A percentile compares a stretch with the other conserved stretches of the same genome.
These are phyloP conservation scores for Phrynocephalus forsythii DNA, from an alignment of 2,797 vertebrate species.

Conservation along the genomic window DNA sequence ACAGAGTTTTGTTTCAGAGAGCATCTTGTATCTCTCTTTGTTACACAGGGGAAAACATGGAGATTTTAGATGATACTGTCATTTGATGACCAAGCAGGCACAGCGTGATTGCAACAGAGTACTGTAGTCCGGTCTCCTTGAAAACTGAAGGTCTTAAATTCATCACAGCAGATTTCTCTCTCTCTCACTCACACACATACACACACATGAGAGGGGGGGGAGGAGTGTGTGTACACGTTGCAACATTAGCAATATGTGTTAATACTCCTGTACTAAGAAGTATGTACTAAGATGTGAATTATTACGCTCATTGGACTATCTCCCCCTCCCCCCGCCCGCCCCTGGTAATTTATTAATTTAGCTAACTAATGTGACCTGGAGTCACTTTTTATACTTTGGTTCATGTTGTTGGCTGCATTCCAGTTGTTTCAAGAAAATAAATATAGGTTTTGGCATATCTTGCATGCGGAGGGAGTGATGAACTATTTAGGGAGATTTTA, in stretches of 20 bases:
- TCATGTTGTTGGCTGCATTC: neutral
- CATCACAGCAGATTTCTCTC: too few species aligned
- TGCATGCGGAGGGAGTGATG: constrained; percentile 47
- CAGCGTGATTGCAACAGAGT: constrained; percentile 2
- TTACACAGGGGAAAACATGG: neutral
- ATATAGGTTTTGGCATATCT: constrained; percentile 36
- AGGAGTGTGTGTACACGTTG: constrained; percentile 8
- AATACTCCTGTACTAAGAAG: constrained; percentile 21
- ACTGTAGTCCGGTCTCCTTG: neutral
- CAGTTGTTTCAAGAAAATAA: neutral
- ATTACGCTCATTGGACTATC: constrained; percentile 3
- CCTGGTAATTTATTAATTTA: constrained; percentile 24
- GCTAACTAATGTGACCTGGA: constrained; percentile 15
- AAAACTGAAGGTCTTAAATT: constrained; percentile 27
- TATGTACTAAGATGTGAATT: constrained; percentile 22
- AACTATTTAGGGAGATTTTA: constrained; percentile 39
- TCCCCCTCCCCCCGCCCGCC: neutral
- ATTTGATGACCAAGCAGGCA: neutral
- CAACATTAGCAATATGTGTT: constrained; percentile 19
- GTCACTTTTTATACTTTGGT: neutral
- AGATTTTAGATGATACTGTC: neutral
- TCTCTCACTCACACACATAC: too few species aligned
- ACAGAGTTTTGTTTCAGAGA: neutral
- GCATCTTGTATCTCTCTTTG: neutral
- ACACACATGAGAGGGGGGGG: too few species aligned